These are phyloP conservation scores for Sialia sialis DNA, from an alignment of 2,113 vertebrate species.

Conservation along the genomic window DNA sequence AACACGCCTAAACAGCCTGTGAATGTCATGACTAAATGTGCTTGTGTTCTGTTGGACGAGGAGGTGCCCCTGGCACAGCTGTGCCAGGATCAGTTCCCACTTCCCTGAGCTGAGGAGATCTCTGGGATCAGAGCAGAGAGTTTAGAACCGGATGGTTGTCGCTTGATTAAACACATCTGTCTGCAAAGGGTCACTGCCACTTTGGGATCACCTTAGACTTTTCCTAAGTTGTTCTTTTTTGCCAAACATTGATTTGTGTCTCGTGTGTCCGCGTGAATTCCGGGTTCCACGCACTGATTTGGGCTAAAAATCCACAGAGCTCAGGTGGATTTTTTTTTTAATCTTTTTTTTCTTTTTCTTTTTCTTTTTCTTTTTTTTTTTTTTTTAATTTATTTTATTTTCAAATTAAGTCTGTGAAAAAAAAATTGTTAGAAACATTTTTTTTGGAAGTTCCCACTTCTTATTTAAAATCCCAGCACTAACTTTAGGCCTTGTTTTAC, in stretches of 20 bases:
- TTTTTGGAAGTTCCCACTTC: constrained; percentile 43
- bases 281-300: background rate
- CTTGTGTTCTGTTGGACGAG: constrained; percentile 75
- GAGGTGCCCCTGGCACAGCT: constrained; percentile 72
- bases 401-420: constrained; percentile 21
- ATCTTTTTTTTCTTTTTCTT: background rate
- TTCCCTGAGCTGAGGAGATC: constrained; percentile 75
- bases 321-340: constrained; percentile 12
- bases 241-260: constrained; percentile 57
- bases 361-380: background rate
- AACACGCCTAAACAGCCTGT: constrained; percentile 60
- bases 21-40: constrained; percentile 71
- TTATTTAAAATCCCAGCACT: constrained; percentile 13
- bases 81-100: constrained; percentile 73
- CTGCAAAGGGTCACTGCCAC: constrained; percentile 55
- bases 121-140: constrained; percentile 75
- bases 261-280: constrained; percentile 45
- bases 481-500: constrained; percentile 68
- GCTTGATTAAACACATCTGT: constrained; percentile 57
- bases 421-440: constrained; percentile 48
- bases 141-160: constrained; percentile 67
- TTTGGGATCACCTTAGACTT: constrained; percentile 55
- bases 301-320: constrained; percentile 3
- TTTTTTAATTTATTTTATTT: background rate
- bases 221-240: constrained; percentile 62